A percentile compares a stretch with the other conserved stretches of the same genome.
Evolutionary conservation across 2,113 vertebrate genomes (phyloP).

Genomic region (Channa maculata): DNA sequence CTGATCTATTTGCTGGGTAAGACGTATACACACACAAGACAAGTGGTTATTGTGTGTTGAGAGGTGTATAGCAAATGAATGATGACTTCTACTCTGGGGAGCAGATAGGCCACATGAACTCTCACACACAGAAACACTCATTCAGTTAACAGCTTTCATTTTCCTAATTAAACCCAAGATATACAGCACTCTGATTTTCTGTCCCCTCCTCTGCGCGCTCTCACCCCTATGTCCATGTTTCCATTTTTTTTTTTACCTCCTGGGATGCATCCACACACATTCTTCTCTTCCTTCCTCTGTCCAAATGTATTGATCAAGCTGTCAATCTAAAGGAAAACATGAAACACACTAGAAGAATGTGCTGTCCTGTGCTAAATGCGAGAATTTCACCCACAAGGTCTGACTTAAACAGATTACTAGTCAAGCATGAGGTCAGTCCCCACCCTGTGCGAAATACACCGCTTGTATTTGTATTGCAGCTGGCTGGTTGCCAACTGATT

Average conservation of each 20-base stretch:
- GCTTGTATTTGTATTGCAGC: slow-evolving; percentile 19
- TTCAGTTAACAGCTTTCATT: slow-evolving; percentile 63
- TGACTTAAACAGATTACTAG: slow-evolving; percentile 44
- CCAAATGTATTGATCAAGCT: slow-evolving; percentile 7
- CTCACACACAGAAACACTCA: slow-evolving; percentile 29
- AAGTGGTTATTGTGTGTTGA: slow-evolving; percentile 6
- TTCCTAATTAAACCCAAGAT: slow-evolving; percentile 55
- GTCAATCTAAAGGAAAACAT: slow-evolving; percentile 1
- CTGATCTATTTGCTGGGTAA: slow-evolving; percentile 10
- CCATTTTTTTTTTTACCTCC: slow-evolving; percentile 8
- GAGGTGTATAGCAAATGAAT: slow-evolving; percentile 22
- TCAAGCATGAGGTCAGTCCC: slow-evolving; percentile 14
- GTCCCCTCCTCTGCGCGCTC: neutral
- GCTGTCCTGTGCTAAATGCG: neutral
- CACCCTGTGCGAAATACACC: slow-evolving; percentile 16
- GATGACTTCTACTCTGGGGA: slow-evolving; percentile 23
- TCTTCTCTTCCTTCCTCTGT: neutral
- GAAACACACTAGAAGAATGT: neutral
- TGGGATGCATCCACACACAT: neutral
- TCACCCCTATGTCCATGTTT: neutral
- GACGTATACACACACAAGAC: slow-evolving; percentile 8
- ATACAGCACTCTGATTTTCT: neutral
- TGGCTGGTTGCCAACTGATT: slow-evolving; percentile 53
- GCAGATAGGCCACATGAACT: slow-evolving; percentile 28
- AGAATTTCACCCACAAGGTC: slow-evolving; percentile 16